Percentiles rank a stretch among this genome's conserved stretches.
phyloP scores from a whole-genome alignment of 2,797 vertebrate genomes.

The Dipus sagitta region DNA sequence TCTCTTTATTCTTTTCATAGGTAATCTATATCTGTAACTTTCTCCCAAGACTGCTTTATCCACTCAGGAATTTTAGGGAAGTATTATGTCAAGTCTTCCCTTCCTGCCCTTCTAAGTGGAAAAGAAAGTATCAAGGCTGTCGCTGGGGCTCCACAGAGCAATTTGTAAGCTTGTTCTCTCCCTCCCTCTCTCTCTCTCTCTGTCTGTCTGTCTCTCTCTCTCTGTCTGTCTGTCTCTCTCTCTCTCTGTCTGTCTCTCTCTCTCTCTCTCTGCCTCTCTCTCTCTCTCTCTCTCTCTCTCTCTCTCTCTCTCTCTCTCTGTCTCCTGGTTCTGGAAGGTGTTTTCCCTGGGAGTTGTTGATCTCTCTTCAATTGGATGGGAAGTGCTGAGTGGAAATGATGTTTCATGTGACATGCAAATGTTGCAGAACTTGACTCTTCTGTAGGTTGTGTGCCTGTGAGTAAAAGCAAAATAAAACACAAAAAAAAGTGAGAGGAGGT shows the following conservation, averaged over 20 bases:
- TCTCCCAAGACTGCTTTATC: conserved; percentile 85
- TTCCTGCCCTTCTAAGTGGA: conserved; percentile 44
- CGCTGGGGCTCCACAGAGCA: conserved; percentile 32
- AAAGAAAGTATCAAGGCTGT: background rate
- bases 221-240: too few relatives aligned
- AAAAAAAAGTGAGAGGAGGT: rapidly evolving
- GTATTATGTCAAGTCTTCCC: conserved; percentile 79
- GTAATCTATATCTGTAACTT: conserved; percentile 90
- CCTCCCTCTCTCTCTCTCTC: background rate
- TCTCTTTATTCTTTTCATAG: conserved; percentile 91
- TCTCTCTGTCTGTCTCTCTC: too few relatives aligned
- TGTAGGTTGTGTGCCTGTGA: background rate
- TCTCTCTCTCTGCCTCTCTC: background rate
- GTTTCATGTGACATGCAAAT: background rate
- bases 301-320: too few relatives aligned
- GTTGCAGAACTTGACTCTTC: background rate
- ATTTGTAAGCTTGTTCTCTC: conserved; percentile 61
- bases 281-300: conserved; percentile 29
- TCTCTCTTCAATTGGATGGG: conserved; percentile 75
- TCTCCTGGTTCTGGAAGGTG: conserved; percentile 67
- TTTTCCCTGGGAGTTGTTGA: conserved; percentile 33
- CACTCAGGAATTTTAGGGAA: conserved; percentile 85
- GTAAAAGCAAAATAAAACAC: background rate
- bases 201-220: background rate
- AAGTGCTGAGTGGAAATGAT: background rate